These are phyloP conservation scores for Drosophila lowei DNA, from an alignment of 1,140 invertebrate genomes.

Conservation along the genomic window DNA sequence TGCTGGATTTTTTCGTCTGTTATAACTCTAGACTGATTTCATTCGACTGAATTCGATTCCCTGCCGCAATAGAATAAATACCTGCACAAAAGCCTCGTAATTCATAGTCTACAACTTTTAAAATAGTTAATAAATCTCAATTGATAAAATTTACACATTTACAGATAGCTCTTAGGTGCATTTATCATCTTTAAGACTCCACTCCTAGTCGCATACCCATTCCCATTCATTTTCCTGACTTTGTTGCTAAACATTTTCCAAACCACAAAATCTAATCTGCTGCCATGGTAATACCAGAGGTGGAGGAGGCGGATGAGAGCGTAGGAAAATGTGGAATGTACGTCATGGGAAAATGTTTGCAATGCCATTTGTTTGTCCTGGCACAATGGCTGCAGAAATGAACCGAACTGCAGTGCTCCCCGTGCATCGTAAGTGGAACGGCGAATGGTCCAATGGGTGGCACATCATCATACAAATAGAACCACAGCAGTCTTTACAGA, in stretches of 20 bases:
- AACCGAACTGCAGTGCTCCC: conserved; percentile 28
- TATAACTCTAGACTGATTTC: too few species aligned
- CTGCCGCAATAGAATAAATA: too few species aligned
- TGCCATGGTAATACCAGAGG: conserved; percentile 40
- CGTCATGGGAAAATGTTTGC: conserved; percentile 42
- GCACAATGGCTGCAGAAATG: conserved; percentile 55
- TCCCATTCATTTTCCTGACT: conserved; percentile 33
- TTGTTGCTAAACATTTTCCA: conserved; percentile 41
- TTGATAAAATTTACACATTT: too few species aligned
- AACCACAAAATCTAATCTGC: conserved; percentile 47
- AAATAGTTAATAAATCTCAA: too few species aligned
- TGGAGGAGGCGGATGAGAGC: background rate
- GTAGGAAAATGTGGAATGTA: background rate
- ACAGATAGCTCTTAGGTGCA: too few species aligned
- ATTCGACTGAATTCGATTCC: too few species aligned
- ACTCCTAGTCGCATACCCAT: too few species aligned
- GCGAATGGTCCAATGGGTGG: background rate
- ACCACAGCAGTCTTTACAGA: conserved; percentile 8
- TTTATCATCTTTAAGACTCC: too few species aligned
- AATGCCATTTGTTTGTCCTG: conserved; percentile 63
- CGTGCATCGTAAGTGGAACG: conserved; percentile 45
- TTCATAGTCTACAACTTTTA: too few species aligned
- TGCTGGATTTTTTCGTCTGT: too few species aligned
- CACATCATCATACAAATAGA: conserved; percentile 24
- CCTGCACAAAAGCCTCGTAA: too few species aligned